Base-by-base conservation (phyloP, 2,888 invertebrate species). In the Nomada flava region DNA sequence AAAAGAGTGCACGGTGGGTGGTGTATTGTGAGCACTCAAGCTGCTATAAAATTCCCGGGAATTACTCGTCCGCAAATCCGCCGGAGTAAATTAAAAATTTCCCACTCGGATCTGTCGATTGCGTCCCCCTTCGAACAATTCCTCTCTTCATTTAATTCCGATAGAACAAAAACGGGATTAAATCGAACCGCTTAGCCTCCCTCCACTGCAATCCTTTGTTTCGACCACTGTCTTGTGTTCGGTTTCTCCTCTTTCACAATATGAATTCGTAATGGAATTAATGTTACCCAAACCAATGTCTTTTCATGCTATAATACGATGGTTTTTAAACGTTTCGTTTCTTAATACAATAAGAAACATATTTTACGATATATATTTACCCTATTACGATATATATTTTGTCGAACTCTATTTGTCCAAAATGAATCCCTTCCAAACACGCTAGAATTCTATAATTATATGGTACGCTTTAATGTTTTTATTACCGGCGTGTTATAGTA, bases 21-120 rank as follows among this genome's bases (percentile, higher is more conserved):
- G 74, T 76, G 79, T 73, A 80, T 80, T 81, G 77, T 80, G 53
- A 53, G 55, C 74, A 69, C 70, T 63, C 63, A 76, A 76, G 65
- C 76, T 65, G 76, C 63, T 84, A 87, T 79, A 87, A 84, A 87
- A 81, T 87, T 64, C 62, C 69, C 13, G 65, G 76, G 74, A 86
- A 86, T 87, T 84, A 87, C 78, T 75, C 59, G 71, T 42, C 63
- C 85, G 55, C 69, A 76, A 78, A 87, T 87, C 85, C 79, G 63
- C 13, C 23, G 47, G 44, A 60, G 85, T 80, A 87, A 87, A 87
- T 86, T 87, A 86, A 86, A 87, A 86, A 87, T 87, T 82, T 75
- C 69, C 63, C 79, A 74, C 57, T 79, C 79, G 68, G 67, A 44
- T 59, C 65, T 69, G 59, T 67, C 79, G 68, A 69, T 80, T 55